A percentile compares a stretch with the other conserved stretches of the same genome.
phyloP scores from a whole-genome alignment of 2,113 vertebrate genomes.

The Hippocampus comes region DNA sequence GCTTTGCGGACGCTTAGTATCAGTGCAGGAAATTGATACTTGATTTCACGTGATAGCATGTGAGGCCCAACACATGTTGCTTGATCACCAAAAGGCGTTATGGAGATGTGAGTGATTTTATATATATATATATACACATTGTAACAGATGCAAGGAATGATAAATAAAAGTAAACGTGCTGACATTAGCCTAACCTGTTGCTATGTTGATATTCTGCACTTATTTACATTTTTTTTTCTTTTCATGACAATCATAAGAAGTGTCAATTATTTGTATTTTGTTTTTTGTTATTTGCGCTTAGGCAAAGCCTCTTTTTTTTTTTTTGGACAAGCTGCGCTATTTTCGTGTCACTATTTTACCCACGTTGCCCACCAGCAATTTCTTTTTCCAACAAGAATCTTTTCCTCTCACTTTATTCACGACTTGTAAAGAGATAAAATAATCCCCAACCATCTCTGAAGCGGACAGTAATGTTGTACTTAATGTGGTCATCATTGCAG shows the following conservation, averaged over 20 bases:
- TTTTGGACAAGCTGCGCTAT: too few species aligned
- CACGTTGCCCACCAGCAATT: not conserved
- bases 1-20: slow-evolving; percentile 31
- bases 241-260: not conserved
- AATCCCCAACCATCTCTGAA: slow-evolving; percentile 39
- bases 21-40: slow-evolving; percentile 24
- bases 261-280: not conserved
- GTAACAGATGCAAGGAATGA: not conserved
- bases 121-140: slow-evolving; percentile 14
- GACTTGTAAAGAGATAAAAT: slow-evolving; percentile 44
- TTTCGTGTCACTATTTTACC: not conserved
- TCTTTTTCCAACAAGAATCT: not conserved
- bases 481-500: slow-evolving; percentile 57
- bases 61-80: slow-evolving; percentile 11
- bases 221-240: not conserved
- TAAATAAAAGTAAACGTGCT: too few species aligned
- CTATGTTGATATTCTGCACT: not conserved
- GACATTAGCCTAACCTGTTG: not conserved
- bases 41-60: slow-evolving; percentile 11
- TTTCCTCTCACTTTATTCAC: slow-evolving; percentile 9
- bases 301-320: too few species aligned
- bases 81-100: slow-evolving; percentile 6
- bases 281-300: too few species aligned
- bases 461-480: slow-evolving; percentile 56
- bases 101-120: not conserved